Conservation (phyloP, 2,888 invertebrate genomes). For the Chloroclysta siterata region DNA sequence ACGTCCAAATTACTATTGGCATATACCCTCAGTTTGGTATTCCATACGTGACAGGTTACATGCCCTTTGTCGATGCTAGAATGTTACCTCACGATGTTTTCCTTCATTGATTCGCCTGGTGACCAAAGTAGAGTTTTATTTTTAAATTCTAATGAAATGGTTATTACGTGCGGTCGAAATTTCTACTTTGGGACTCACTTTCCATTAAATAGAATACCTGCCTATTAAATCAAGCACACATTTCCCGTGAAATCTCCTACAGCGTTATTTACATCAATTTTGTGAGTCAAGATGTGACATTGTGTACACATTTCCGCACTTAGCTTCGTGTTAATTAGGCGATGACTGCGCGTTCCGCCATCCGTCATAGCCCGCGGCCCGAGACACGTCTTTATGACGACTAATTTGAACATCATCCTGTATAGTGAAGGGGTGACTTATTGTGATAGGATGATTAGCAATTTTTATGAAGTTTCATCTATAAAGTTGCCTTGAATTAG, state of each 20-base stretch:
- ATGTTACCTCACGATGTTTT: no score
- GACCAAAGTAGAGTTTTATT: no score
- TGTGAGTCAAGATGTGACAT: constrained; percentile 56
- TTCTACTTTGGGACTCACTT: no score
- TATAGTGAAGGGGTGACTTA: constrained; percentile 71
- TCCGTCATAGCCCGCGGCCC: constrained; percentile 73
- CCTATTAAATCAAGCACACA: constrained; percentile 26
- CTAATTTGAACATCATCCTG: constrained; percentile 78
- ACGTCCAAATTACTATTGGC: no score
- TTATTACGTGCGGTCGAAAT: no score
- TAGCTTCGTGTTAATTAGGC: constrained; percentile 78
- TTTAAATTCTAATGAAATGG: no score
- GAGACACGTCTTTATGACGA: constrained; percentile 72
- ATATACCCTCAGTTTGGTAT: no score
- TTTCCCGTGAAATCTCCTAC: constrained; percentile 19
- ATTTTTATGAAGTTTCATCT: constrained; percentile 52
- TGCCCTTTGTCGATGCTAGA: no score
- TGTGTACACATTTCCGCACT: constrained; percentile 82
- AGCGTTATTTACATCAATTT: constrained; percentile 58
- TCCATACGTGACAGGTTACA: no score
- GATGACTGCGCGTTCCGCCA: constrained; percentile 74
- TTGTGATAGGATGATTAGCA: constrained; percentile 69
- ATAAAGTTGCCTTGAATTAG: constrained; percentile 6
- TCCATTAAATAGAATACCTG: neutral
- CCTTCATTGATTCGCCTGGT: no score